A percentile compares a stretch with the other conserved stretches of the same genome.
Conservation (phyloP, 1,140 invertebrate genomes). For the Bombus difficillimus region DNA sequence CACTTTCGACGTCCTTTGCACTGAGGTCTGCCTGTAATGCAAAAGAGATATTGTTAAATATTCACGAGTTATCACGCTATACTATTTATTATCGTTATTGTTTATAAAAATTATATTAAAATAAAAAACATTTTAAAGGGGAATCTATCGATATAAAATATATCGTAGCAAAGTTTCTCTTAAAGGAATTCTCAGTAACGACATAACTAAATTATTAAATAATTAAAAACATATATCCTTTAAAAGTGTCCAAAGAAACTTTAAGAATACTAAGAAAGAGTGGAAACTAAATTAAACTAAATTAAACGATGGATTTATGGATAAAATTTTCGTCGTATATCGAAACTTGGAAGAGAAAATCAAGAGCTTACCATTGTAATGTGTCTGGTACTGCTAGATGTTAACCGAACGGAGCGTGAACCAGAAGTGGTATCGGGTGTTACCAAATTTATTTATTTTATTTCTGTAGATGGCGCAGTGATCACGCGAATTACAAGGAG, state of each 20-base stretch:
- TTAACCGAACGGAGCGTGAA: constrained; percentile 87
- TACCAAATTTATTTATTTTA: constrained; percentile 87
- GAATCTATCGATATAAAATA: background rate
- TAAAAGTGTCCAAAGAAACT: background rate
- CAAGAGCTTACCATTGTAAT: constrained; percentile 86
- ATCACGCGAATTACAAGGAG: constrained; percentile 74
- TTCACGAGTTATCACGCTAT: too few relatives aligned
- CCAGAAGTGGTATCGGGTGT: constrained; percentile 88
- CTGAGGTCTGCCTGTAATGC: constrained; percentile 88
- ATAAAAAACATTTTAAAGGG: background rate
- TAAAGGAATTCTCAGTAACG: too few relatives aligned
- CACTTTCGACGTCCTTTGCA: constrained; percentile 89
- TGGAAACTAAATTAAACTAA: background rate
- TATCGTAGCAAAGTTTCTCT: background rate
- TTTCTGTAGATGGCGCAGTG: constrained; percentile 87
- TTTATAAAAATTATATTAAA: background rate
- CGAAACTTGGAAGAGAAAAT: background rate
- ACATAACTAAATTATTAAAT: background rate
- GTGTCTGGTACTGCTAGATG: constrained; percentile 82
- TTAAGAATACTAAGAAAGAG: background rate
- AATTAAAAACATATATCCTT: background rate
- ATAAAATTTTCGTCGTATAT: background rate
- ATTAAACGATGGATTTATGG: background rate
- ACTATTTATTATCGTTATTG: background rate
- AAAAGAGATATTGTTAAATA: background rate